Conservation (phyloP, 2,797 vertebrate species). For the Sebastes steindachneri region DNA sequence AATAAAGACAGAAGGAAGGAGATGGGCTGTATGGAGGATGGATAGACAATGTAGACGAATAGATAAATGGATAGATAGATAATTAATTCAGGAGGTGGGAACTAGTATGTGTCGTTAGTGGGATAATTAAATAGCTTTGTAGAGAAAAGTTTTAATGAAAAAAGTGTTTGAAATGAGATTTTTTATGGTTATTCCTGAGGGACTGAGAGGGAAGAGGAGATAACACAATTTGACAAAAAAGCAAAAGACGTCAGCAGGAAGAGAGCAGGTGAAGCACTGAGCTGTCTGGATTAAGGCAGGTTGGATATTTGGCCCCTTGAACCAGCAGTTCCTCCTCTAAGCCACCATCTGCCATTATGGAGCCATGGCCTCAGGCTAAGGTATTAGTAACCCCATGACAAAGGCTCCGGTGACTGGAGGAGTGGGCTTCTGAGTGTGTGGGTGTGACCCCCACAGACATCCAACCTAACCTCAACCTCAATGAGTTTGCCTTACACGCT, state of each 20-base stretch:
- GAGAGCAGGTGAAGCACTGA: neutral
- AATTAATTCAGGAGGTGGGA: neutral
- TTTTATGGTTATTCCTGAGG: neutral
- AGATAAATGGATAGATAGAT: neutral
- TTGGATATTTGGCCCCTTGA: neutral
- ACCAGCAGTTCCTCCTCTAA: neutral
- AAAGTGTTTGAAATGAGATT: neutral
- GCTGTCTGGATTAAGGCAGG: neutral
- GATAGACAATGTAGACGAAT: neutral
- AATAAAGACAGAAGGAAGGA: neutral
- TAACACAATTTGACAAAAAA: neutral
- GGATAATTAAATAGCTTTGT: neutral
- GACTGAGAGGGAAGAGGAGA: neutral
- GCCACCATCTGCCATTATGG: constrained; percentile 52
- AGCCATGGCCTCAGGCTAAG: neutral
- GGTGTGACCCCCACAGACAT: neutral
- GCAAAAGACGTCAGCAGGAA: neutral
- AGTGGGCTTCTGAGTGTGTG: neutral
- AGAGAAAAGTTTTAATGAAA: neutral
- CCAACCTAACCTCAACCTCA: neutral
- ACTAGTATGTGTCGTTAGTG: neutral
- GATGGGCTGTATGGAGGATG: neutral
- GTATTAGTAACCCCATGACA: neutral
- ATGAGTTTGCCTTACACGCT: neutral
- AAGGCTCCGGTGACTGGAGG: neutral